Conservation (phyloP, 2,113 vertebrate species). For the Mesitornis unicolor region DNA sequence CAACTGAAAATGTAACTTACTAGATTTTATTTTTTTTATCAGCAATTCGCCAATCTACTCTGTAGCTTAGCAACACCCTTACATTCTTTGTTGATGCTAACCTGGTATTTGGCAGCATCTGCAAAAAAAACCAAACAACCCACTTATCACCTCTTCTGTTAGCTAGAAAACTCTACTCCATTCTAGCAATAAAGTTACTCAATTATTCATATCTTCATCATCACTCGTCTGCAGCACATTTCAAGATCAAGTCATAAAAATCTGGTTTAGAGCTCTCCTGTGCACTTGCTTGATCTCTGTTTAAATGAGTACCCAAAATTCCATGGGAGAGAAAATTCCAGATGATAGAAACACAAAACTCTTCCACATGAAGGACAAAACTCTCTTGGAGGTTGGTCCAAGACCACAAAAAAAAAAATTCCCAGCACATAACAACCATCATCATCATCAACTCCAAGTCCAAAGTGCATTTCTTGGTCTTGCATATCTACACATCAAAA, state of each 20-base stretch:
- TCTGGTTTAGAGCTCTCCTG: not conserved
- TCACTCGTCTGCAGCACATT: not conserved
- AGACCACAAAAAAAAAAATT: not conserved
- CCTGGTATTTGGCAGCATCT: slow-evolving; percentile 36
- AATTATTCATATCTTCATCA: slow-evolving; percentile 41
- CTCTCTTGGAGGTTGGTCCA: not conserved
- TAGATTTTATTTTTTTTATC: not conserved
- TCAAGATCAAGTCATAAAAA: slow-evolving; percentile 18
- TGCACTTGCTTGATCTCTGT: not conserved
- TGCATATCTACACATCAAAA: not conserved
- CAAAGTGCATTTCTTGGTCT: not conserved
- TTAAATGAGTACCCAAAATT: not conserved
- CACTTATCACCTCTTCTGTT: slow-evolving; percentile 42
- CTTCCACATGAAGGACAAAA: not conserved
- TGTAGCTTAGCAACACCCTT: not conserved
- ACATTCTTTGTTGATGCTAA: not conserved
- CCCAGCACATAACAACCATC: not conserved
- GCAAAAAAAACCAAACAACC: slow-evolving; percentile 44
- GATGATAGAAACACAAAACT: not conserved
- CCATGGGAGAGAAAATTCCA: not conserved
- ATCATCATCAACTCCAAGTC: not conserved
- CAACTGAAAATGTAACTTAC: not conserved
- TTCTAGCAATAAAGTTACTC: slow-evolving; percentile 12
- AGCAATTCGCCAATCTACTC: not conserved
- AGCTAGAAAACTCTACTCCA: slow-evolving; percentile 14